Conservation (phyloP, 2,888 invertebrate species). For the Napeogenes sylphis region DNA sequence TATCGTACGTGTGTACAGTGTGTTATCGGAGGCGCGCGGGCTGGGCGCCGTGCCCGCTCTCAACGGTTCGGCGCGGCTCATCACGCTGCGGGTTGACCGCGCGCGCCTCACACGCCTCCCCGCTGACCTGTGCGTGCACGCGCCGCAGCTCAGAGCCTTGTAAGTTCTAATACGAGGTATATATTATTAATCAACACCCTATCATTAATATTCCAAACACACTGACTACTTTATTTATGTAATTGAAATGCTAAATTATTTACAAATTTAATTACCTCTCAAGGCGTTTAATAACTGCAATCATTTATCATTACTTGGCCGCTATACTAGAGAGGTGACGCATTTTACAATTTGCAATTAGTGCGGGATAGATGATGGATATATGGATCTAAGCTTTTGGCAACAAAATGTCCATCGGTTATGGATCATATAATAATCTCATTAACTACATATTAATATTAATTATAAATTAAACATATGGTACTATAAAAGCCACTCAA, state of each 20-base stretch:
- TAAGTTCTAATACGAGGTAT: slow-evolving; percentile 73
- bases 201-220: neutral
- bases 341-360: slow-evolving; percentile 13
- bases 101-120: slow-evolving; percentile 87
- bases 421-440: neutral
- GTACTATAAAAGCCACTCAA: no score
- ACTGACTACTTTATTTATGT: neutral
- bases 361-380: neutral
- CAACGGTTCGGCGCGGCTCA: slow-evolving; percentile 87
- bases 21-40: slow-evolving; percentile 90
- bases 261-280: neutral
- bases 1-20: slow-evolving; percentile 73
- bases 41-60: slow-evolving; percentile 89
- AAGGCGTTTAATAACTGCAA: slow-evolving; percentile 3
- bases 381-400: slow-evolving; percentile 6
- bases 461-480: no score
- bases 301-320: slow-evolving; percentile 8
- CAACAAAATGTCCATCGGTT: slow-evolving; percentile 1
- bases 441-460: neutral
- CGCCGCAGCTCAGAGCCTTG: slow-evolving; percentile 90
- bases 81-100: slow-evolving; percentile 88
- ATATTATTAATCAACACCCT: neutral
- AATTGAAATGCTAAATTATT: neutral
- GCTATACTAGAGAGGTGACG: slow-evolving; percentile 11
- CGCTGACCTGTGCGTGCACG: slow-evolving; percentile 83